Base-by-base conservation (phyloP, 1,140 invertebrate genomes). In the Leptoteleia sp. region DNA sequence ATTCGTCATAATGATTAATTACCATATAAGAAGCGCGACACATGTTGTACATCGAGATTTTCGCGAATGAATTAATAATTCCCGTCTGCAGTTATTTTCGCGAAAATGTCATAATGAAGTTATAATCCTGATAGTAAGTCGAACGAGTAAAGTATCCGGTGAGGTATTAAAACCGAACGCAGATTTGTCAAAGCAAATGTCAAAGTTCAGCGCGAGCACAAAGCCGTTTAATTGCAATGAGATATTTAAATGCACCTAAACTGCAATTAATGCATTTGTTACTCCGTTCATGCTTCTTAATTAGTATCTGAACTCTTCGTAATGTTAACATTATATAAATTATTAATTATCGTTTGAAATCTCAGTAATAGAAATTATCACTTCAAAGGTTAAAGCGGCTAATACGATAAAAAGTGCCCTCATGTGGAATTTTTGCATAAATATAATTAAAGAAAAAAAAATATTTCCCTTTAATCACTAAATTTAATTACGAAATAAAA, bases 121-220 rank as follows among this genome's bases (percentile, higher is more conserved):
- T 59, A 45, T 13, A 19, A 59, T 45, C 16, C 15, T 11, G 15
- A 43, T 59, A 17, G n/a, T 37, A 29, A 42, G 15, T 62, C 61
- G 8, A 54, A 38, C 33, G 19, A 64, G 12, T 16, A 37, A 11
- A 7, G 19, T 43, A 19, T 45, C 4, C 9, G 11, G 22, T 33
- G 29, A 19, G 59, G 31, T 64, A 64, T 64, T 64, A 38, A 50
- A 64, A 64, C 50, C n/a, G 33, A 64, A 67, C 17, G 17, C 4
- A 31, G 16, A 12, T 31, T 3, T n/a, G 40, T 73, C 57, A 73
- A 62, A 47, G 57, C 45, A 47, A 64, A 62, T 73, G 57, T 55
- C 57, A 64, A 55, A 64, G 68, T 73, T 73, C 47, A 7, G 6
- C 12, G 22, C 15, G 31, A 47, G 11, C 37, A 22, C 25, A 31